These are phyloP conservation scores for Andinoacara biseriatus DNA, from an alignment of 2,113 vertebrate species.

Conservation along the genomic window DNA sequence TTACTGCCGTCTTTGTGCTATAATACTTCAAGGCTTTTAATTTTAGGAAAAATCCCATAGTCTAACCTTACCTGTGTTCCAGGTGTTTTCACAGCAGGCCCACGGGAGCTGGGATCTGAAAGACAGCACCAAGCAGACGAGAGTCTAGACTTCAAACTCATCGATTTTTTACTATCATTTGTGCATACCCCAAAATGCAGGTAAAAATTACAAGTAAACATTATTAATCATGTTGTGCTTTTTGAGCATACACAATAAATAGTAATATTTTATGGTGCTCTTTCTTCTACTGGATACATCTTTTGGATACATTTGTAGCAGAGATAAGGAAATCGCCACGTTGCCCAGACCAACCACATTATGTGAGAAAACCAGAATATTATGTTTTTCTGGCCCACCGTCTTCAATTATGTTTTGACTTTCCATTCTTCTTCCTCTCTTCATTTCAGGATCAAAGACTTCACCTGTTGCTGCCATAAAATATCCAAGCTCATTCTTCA, in stretches of 20 bases:
- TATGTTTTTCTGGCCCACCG: neutral
- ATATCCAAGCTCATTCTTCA: neutral
- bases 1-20: neutral
- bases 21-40: neutral
- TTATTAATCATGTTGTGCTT: no score
- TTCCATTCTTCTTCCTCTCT: neutral
- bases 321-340: conserved; percentile 40
- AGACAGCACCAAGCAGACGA: conserved; percentile 88
- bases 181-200: no score
- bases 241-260: no score
- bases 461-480: neutral
- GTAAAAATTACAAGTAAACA: no score
- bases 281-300: no score
- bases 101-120: conserved; percentile 85
- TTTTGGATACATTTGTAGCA: neutral
- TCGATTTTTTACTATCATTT: conserved; percentile 79
- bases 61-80: conserved; percentile 83
- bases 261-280: no score
- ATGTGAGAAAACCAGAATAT: conserved; percentile 26
- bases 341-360: conserved; percentile 75
- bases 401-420: neutral
- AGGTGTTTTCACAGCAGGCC: conserved; percentile 84
- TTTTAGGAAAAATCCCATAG: neutral
- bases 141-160: conserved; percentile 85
- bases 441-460: neutral